phyloP scores from a whole-genome alignment of 1,140 invertebrate genomes.

The Temnothorax nylanderi region DNA sequence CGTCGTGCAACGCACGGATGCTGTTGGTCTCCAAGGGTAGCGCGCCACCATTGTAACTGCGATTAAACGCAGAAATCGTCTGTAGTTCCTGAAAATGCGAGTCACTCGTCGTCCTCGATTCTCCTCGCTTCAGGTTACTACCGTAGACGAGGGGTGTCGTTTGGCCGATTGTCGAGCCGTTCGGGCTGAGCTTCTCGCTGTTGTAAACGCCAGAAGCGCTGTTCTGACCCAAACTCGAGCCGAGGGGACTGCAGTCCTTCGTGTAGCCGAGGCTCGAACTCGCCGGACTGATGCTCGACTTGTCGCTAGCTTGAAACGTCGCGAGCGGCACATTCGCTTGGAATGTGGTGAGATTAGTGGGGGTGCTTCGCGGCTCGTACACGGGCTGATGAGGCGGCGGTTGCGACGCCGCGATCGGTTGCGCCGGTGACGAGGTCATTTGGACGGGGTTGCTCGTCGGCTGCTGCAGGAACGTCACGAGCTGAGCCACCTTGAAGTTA shows the following conservation, averaged over 20 bases:
- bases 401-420: constrained; percentile 72
- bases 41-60: constrained; percentile 74
- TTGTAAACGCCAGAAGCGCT: constrained; percentile 76
- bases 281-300: constrained; percentile 82
- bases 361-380: constrained; percentile 78
- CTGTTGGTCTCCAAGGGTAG: constrained; percentile 50
- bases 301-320: constrained; percentile 83
- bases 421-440: constrained; percentile 69
- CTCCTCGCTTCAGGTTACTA: constrained; percentile 73
- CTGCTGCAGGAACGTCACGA: constrained; percentile 89
- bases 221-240: constrained; percentile 80
- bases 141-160: constrained; percentile 80
- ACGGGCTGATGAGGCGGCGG: constrained; percentile 46
- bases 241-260: constrained; percentile 81
- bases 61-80: constrained; percentile 82
- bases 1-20: constrained; percentile 17
- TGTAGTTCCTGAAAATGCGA: constrained; percentile 80
- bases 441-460: constrained; percentile 79
- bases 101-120: constrained; percentile 58
- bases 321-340: constrained; percentile 81
- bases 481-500: constrained; percentile 86
- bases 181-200: constrained; percentile 80
- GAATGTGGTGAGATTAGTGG: constrained; percentile 83
- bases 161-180: constrained; percentile 79
- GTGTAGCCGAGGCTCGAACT: constrained; percentile 82